phyloP scores from a whole-genome alignment of 1,140 invertebrate genomes.

The Formica exsecta region DNA sequence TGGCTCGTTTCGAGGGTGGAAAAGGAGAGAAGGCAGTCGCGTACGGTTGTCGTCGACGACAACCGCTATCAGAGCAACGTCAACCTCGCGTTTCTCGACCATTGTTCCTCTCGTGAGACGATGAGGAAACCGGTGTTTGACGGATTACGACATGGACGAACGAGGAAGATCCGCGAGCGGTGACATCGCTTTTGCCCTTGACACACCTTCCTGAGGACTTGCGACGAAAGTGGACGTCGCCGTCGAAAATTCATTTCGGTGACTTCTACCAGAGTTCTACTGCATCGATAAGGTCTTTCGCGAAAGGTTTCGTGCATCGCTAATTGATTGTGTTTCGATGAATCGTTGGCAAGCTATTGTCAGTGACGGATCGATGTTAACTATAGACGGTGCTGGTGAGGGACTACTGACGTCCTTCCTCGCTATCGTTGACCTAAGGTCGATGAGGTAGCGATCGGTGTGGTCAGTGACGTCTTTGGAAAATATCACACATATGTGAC shows the following conservation, averaged over 20 bases:
- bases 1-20: slow-evolving; percentile 55
- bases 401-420: not conserved
- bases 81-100: not conserved
- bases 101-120: not conserved
- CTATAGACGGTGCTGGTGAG: not conserved
- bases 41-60: slow-evolving; percentile 83
- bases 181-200: slow-evolving; percentile 17
- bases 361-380: slow-evolving; percentile 38
- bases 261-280: not conserved
- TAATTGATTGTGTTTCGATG: slow-evolving; percentile 29
- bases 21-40: slow-evolving; percentile 57
- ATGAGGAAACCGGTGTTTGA: slow-evolving; percentile 8
- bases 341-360: slow-evolving; percentile 11
- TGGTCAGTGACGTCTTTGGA: slow-evolving; percentile 60
- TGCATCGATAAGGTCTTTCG: no score
- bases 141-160: not conserved
- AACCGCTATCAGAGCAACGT: slow-evolving; percentile 70
- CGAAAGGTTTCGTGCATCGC: slow-evolving; percentile 1
- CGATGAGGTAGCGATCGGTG: slow-evolving; percentile 32
- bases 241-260: not conserved
- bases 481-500: slow-evolving; percentile 16
- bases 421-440: slow-evolving; percentile 18
- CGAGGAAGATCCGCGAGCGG: not conserved
- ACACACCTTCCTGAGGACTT: not conserved
- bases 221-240: not conserved